A percentile compares a stretch with the other conserved stretches of the same genome.
phyloP scores from a whole-genome alignment of 1,140 invertebrate species.

The Matsumurasca onukii region DNA sequence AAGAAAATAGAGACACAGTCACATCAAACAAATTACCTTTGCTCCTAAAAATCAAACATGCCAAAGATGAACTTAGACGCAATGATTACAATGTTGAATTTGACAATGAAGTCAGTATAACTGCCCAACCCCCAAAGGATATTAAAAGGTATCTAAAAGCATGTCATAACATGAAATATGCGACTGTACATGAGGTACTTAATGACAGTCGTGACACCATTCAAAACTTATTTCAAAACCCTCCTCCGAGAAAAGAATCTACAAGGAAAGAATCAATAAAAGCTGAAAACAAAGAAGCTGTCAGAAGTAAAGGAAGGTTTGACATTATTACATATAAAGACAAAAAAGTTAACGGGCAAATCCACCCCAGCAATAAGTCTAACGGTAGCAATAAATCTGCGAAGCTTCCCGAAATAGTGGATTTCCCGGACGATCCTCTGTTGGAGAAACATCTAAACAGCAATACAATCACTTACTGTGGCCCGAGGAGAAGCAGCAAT shows the following conservation, averaged over 20 bases:
- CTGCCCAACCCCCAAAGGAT: conserved; percentile 33
- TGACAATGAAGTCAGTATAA: conserved; percentile 39
- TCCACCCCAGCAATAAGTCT: background rate
- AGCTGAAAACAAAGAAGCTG: no score
- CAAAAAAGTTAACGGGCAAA: conserved; percentile 11
- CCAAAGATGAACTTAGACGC: conserved; percentile 46
- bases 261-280: background rate
- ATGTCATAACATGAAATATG: conserved; percentile 71
- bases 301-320: conserved; percentile 26
- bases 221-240: background rate
- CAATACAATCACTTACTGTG: background rate
- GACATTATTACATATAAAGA: conserved; percentile 23
- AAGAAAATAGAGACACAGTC: background rate
- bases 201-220: conserved; percentile 61
- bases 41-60: conserved; percentile 50
- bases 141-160: conserved; percentile 53
- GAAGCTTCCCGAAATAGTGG: background rate
- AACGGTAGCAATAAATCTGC: background rate
- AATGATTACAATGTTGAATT: conserved; percentile 43
- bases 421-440: conserved; percentile 17
- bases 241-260: conserved; percentile 12
- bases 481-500: background rate
- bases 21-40: conserved; percentile 46
- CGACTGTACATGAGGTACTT: conserved; percentile 70
- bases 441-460: conserved; percentile 6